Conservation (phyloP, 2,888 invertebrate species). For the Eristalis pertinax region DNA sequence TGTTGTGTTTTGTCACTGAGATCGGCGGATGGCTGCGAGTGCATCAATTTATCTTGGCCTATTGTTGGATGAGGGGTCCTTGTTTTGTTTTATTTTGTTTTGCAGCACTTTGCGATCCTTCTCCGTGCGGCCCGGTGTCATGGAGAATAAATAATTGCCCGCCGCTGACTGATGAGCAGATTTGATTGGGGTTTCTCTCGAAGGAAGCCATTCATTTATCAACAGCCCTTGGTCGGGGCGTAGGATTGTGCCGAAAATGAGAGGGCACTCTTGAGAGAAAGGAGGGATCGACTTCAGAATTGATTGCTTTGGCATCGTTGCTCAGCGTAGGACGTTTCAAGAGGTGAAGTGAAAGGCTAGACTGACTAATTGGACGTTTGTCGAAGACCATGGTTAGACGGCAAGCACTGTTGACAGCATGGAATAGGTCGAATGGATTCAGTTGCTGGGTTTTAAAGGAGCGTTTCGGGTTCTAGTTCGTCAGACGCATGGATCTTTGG, state of each 20-base stretch:
- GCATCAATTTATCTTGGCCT: constrained; percentile 2
- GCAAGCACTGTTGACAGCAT: too few relatives aligned
- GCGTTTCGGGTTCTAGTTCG: too few relatives aligned
- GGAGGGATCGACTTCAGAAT: not conserved
- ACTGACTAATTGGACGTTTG: too few relatives aligned
- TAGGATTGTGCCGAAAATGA: not conserved
- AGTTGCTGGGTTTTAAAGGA: too few relatives aligned
- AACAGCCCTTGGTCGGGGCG: not conserved
- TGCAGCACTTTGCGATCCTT: constrained; percentile 37
- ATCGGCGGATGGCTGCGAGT: not conserved
- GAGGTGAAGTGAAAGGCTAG: not conserved
- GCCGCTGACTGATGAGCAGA: constrained; percentile 51
- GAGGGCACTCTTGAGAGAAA: not conserved
- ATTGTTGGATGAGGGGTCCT: not conserved
- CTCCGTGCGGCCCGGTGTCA: constrained; percentile 33
- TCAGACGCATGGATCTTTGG: too few relatives aligned
- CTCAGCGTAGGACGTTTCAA: not conserved
- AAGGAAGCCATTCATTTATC: constrained; percentile 35
- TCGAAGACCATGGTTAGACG: too few relatives aligned
- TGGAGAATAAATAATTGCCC: constrained; percentile 51
- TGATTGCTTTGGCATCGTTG: not conserved
- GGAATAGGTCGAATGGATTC: too few relatives aligned
- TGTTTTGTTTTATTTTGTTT: constrained; percentile 21
- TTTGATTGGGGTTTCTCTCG: constrained; percentile 20
- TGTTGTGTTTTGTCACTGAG: constrained; percentile 23